These are phyloP conservation scores for Disparrhopalites patrizii DNA, from an alignment of 2,888 invertebrate species.

Conservation along the genomic window DNA sequence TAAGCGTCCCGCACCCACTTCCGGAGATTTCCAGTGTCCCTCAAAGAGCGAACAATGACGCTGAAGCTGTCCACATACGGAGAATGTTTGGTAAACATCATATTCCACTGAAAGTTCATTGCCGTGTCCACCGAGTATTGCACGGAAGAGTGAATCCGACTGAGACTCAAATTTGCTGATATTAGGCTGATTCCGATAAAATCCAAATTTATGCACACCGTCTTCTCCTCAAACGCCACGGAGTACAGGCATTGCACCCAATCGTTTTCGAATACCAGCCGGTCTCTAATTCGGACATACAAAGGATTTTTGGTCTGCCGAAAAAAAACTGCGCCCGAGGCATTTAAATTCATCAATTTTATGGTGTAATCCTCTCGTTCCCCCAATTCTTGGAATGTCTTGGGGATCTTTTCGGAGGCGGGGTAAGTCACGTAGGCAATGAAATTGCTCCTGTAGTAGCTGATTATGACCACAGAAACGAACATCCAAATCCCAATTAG, in stretches of 20 bases:
- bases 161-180: background rate
- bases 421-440: background rate
- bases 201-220: background rate
- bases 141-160: background rate
- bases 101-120: background rate
- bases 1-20: background rate
- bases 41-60: background rate
- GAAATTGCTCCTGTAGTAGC: background rate
- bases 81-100: background rate
- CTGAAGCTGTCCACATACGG: constrained; percentile 1
- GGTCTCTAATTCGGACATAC: background rate
- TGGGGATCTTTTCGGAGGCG: background rate
- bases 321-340: background rate
- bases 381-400: background rate
- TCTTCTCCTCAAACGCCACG: background rate
- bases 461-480: background rate
- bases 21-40: constrained; percentile 5
- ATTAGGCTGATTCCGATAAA: background rate
- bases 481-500: background rate
- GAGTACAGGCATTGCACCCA: background rate
- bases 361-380: background rate
- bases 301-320: background rate
- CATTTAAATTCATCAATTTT: background rate
- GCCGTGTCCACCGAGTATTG: background rate
- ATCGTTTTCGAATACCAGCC: background rate